Evolutionary conservation across 2,113 vertebrate genomes (phyloP), one percentile per base, ranked within the genome.

Genomic region (Eptesicus fuscus): DNA sequence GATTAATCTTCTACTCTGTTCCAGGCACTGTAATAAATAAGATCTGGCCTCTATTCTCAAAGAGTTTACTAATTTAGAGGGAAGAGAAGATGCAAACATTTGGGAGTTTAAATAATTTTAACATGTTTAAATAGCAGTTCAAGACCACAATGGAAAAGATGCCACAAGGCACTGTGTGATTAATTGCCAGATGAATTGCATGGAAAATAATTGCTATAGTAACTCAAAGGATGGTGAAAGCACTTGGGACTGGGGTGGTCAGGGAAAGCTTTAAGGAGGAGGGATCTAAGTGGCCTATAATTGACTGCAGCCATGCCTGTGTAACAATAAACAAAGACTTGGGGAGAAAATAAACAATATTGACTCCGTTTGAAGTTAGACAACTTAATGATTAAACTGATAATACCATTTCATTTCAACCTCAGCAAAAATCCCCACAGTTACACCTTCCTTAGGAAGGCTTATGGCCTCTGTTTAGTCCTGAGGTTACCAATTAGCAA

Each of bases 151-250:
- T 70, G 96, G 70, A 96, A 91, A 96, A 89, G 92, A 96, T 94
- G 90, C 86, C 76, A 92, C 87, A 89, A 93, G 51, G 83, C 90
- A 90, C 42, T 42, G 17, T 86, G 35, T 95, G 87, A 96, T 97
- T 97, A 97, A 96, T 93, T 93, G 92, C 84, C 76, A 97, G 95
- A 95, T 96, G 56, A 96, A 95, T 92, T 94, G 51, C 90, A 90
- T 32, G 40, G 65, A 84, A 96, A 96, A 89, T 91, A 96, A 96
- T 91, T 96, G 67, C 90, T 91, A 88, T 96, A 90, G 90, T 87
- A 96, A 94, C 83, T 94, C 51, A 87, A 92, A 85, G 51, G 92
- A 96, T 76, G 23, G 82, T 71, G 42, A 77, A 70, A 87, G 35
- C 83, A 86, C 74, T 96, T 86, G 76, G 93, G 93, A 76, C 74